Evolutionary conservation across 2,113 vertebrate genomes (phyloP), one percentile per base, ranked within the genome.

Genomic region (Axis porcinus): DNA sequence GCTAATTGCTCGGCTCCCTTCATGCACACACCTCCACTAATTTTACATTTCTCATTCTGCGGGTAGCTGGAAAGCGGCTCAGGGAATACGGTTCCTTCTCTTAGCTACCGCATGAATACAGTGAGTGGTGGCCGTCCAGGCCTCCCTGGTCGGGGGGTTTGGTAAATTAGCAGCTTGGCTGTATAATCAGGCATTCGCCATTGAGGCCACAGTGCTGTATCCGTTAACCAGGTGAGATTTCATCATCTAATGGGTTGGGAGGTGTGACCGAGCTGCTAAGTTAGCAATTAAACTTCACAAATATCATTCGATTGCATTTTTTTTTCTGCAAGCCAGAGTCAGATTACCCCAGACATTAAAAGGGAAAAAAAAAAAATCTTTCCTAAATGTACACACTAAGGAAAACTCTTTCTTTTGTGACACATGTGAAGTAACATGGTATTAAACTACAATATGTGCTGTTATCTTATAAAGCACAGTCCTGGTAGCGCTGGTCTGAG

Each of bases 31-130:
- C 99, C 99, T 99, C 98, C 99, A 99, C 99, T 99, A 99, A 99
- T 99, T 99, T 99, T 99, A 99, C 99, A 99, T 99, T 99, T 99
- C 99, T 99, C 99, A 99, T 99, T 99, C 99, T 98, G 99, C 98
- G 98, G 99, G 99, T 99, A 99, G 99, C 98, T 99, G 98, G 99
- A 98, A 98, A 99, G 98, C 98, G 99, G 99, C 99, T 99, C 98
- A 96, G 99, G 99, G 99, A 99, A 99, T 99, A 99, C 98, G 98
- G 99, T 98, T 98, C 98, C 98, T 99, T 99, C 98, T 99, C 99
- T 99, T 99, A 98, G 99, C 98, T 99, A 99, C 99, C 98, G 99
- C 99, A 99, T 99, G 99, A 99, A 99, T 99, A 99, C 98, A 99
- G 98, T 98, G 98, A 98, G 98, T 97, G 98, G 99, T 99, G 99